Evolutionary conservation across 2,888 invertebrate genomes (phyloP).

Genomic region (Glyphotaelius pellucidus): DNA sequence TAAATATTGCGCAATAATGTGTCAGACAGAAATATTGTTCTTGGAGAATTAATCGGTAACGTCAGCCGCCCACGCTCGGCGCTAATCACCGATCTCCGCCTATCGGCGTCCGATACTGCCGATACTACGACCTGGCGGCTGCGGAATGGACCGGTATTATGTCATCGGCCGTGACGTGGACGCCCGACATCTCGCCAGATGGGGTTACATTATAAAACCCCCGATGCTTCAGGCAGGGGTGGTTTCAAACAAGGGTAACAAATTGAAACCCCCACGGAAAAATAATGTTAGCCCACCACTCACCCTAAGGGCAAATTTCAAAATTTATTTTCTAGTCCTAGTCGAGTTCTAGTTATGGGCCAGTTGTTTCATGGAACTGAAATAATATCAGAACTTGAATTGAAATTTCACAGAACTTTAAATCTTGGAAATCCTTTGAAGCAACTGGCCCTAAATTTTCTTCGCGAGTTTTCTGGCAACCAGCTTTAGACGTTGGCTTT

Average conservation of each 20-base stretch:
- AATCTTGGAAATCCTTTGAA: too few relatives aligned
- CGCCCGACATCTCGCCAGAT: background rate
- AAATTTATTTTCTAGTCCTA: too few relatives aligned
- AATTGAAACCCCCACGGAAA: too few relatives aligned
- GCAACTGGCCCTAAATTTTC: too few relatives aligned
- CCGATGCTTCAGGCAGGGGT: background rate
- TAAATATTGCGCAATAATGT: background rate
- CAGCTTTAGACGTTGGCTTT: too few relatives aligned
- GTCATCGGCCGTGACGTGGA: conserved; percentile 13
- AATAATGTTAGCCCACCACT: too few relatives aligned
- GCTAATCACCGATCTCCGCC: conserved; percentile 5
- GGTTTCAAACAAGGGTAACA: background rate
- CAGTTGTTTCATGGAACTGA: too few relatives aligned
- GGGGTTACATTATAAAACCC: background rate
- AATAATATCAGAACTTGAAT: too few relatives aligned
- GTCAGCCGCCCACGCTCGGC: conserved; percentile 9
- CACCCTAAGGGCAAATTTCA: too few relatives aligned
- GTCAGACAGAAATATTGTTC: background rate
- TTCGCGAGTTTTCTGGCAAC: too few relatives aligned
- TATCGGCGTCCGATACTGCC: conserved; percentile 14
- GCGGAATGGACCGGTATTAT: background rate
- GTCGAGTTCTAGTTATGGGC: too few relatives aligned
- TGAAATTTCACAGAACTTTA: too few relatives aligned
- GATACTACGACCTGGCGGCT: background rate
- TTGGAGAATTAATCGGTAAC: background rate